Conservation (phyloP, 2,797 vertebrate genomes). For the Tapera naevia region DNA sequence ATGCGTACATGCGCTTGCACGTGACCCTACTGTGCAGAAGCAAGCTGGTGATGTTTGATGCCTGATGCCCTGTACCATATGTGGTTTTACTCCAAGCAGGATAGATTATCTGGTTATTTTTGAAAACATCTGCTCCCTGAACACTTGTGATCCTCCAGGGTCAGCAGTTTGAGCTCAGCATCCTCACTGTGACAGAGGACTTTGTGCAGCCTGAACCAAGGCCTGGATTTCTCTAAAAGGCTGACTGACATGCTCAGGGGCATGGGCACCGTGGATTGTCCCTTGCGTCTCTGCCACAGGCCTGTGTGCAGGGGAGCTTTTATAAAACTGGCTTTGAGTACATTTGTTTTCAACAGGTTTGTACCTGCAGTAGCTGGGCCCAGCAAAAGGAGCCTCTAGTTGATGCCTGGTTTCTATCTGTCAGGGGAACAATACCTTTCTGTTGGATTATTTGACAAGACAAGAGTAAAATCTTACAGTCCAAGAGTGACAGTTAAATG, state of each 20-base stretch:
- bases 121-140: background rate
- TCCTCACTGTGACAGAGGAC: background rate
- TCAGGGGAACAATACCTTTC: background rate
- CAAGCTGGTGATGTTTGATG: background rate
- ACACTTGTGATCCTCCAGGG: fast-evolving
- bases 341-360: slow-evolving; percentile 22
- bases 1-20: fast-evolving
- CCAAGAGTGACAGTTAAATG: background rate
- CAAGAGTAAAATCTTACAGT: background rate
- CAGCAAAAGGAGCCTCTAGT: background rate
- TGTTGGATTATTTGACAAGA: background rate
- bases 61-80: background rate
- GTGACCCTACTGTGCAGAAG: background rate
- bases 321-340: background rate
- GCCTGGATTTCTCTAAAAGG: background rate
- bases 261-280: fast-evolving
- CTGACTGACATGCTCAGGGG: background rate
- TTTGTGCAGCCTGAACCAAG: background rate
- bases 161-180: background rate
- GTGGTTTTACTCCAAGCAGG: background rate
- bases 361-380: slow-evolving; percentile 17
- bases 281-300: background rate
- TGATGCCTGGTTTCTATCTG: slow-evolving; percentile 24
- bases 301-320: background rate
- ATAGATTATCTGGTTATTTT: background rate